Evolutionary conservation across 2,888 invertebrate genomes (phyloP).

Genomic region (Heliconius hortense): DNA sequence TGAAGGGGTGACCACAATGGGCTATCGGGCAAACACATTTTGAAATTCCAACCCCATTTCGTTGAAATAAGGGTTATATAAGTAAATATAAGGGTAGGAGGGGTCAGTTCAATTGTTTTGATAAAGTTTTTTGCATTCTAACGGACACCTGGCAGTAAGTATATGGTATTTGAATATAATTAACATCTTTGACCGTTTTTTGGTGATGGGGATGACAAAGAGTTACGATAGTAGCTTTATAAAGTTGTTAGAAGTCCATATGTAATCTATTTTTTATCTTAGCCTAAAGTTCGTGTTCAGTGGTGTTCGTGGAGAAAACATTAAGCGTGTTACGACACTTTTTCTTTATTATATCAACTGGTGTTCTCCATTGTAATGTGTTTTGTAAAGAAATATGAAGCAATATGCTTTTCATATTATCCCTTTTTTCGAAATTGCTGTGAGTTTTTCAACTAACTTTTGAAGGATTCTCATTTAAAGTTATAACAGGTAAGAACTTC

Average conservation of each 20-base stretch:
- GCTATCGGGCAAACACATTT: conserved; percentile 45
- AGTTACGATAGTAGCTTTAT: background rate
- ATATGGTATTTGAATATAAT: conserved; percentile 51
- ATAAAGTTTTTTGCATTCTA: conserved; percentile 51
- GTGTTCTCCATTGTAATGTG: background rate
- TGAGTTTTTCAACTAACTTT: conserved; percentile 4
- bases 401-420: background rate
- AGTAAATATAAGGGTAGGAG: conserved; percentile 33
- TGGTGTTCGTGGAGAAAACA: background rate
- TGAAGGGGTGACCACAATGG: conserved; percentile 51
- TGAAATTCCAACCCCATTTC: conserved; percentile 35
- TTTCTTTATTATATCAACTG: background rate
- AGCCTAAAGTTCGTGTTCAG: background rate
- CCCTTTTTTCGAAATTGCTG: background rate
- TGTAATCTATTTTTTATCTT: background rate
- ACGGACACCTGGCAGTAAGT: conserved; percentile 61
- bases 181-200: conserved; percentile 38
- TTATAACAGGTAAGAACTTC: conserved; percentile 17
- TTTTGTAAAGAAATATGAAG: background rate
- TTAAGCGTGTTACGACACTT: background rate
- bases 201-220: conserved; percentile 17
- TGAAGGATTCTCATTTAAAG: conserved; percentile 10
- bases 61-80: conserved; percentile 33
- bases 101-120: conserved; percentile 60
- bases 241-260: conserved; percentile 2